Percentiles rank a stretch among this genome's conserved stretches.
phyloP scores from a whole-genome alignment of 2,888 invertebrate species.

The Melangyna quadrimaculata region DNA sequence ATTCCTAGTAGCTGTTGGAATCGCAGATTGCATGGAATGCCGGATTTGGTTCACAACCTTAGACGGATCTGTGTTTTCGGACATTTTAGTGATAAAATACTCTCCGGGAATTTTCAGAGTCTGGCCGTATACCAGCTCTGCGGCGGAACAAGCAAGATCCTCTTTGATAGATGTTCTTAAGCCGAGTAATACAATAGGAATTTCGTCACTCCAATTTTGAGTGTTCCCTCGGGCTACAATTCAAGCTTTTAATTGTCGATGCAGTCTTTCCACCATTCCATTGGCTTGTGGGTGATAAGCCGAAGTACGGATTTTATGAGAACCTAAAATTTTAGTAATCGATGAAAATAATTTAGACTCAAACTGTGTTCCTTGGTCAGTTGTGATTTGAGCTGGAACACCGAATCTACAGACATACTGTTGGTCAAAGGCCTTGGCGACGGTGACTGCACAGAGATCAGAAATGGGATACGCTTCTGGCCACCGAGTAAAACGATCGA shows the following conservation, averaged over 20 bases:
- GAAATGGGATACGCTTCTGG: slow-evolving; percentile 34
- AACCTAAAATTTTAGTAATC: slow-evolving; percentile 19
- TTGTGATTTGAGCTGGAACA: slow-evolving; percentile 23
- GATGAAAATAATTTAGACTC: slow-evolving; percentile 30
- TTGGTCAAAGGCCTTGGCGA: slow-evolving; percentile 26
- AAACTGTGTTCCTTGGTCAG: slow-evolving; percentile 24
- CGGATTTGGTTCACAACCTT: not conserved
- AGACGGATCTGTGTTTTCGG: not conserved
- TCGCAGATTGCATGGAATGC: not conserved
- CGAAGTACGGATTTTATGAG: slow-evolving; percentile 20
- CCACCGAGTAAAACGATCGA: slow-evolving; percentile 37
- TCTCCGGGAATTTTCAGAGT: slow-evolving; percentile 24
- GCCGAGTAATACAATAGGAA: slow-evolving; percentile 43
- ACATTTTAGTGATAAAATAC: not conserved
- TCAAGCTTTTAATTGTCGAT: slow-evolving; percentile 20
- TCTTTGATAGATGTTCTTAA: slow-evolving; percentile 27
- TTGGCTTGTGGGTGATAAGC: slow-evolving; percentile 44
- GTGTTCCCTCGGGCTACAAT: slow-evolving; percentile 14
- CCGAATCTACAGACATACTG: slow-evolving; percentile 35
- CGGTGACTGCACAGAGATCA: slow-evolving; percentile 23
- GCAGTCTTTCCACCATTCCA: slow-evolving; percentile 33
- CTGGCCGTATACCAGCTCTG: slow-evolving; percentile 50
- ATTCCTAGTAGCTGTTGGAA: not conserved
- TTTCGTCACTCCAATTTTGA: slow-evolving; percentile 17
- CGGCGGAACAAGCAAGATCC: slow-evolving; percentile 18